These are phyloP conservation scores for Drosophila pegasa DNA, from an alignment of 2,888 invertebrate species.

Conservation along the genomic window DNA sequence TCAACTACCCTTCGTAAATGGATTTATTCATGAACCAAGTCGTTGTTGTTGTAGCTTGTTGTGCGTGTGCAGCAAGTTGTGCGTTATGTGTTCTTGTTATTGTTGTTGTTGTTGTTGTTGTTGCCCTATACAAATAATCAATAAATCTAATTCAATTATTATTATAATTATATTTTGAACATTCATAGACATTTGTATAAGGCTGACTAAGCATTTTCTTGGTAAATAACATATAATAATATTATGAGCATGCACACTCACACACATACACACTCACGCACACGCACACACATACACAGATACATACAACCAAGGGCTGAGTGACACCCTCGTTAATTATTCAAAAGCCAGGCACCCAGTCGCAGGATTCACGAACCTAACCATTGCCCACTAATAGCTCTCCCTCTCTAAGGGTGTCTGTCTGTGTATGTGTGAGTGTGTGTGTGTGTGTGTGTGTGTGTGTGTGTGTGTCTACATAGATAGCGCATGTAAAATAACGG, in stretches of 20 bases:
- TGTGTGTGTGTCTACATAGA: slow-evolving; percentile 54
- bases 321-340: slow-evolving; percentile 79
- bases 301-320: slow-evolving; percentile 49
- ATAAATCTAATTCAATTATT: slow-evolving; percentile 82
- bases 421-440: slow-evolving; percentile 14
- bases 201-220: slow-evolving; percentile 81
- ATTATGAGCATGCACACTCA: slow-evolving; percentile 70
- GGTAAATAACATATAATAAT: slow-evolving; percentile 81
- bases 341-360: slow-evolving; percentile 74
- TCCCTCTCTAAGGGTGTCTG: slow-evolving; percentile 19
- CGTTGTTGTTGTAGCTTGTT: slow-evolving; percentile 30
- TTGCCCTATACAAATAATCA: slow-evolving; percentile 75
- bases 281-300: slow-evolving; percentile 6
- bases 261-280: slow-evolving; percentile 21
- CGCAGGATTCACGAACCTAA: slow-evolving; percentile 56
- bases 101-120: slow-evolving; percentile 13
- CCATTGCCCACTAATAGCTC: slow-evolving; percentile 61
- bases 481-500: slow-evolving; percentile 52
- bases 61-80: slow-evolving; percentile 44
- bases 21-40: slow-evolving; percentile 56
- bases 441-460: slow-evolving; percentile 23
- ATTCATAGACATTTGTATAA: slow-evolving; percentile 81
- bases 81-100: slow-evolving; percentile 10
- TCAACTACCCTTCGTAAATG: slow-evolving; percentile 61
- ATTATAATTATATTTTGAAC: slow-evolving; percentile 81